Evolutionary conservation across 1,140 invertebrate species (phyloP), one percentile per base, ranked within the genome.

Genomic region (Euura lappo): DNA sequence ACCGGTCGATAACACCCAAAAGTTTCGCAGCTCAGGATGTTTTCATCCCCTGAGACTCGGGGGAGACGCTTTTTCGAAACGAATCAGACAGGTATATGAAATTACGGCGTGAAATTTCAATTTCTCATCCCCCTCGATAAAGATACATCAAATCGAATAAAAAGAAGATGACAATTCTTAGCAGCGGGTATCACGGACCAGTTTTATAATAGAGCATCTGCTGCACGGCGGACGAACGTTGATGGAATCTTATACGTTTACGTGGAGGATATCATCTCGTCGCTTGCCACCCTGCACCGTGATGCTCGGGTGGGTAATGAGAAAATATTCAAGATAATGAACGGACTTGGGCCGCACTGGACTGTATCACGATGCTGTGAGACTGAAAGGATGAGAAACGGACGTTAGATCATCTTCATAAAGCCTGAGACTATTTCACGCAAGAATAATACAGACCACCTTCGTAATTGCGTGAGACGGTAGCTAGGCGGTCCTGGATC

Each of bases 261-360:
- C 5, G 3, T n/a, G 51, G 51, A 8, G 51, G 28, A 28, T 60
- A 60, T 60, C 8, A 60, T 60, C 51, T 8, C 51, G 51, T 8
- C 10, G 10, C 47, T 51, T 8, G 7, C 51, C 13, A 8, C 3
- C 51, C 51, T 60, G 51, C 51, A 60, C 51, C 51, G 8, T 51
- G 51, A 3, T 60, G 10, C 51, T n/a, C 13, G 51, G 51, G 51
- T n/a, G 13, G 51, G 51, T 60, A 60, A 60, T 60, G 51, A 60
- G 51, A 60, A 60, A 60, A 60, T 60, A 60, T 60, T 60, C 51
- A n/a, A 60, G 51, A n/a, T 60, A 60, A 60, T 60, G 51, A 60
- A 60, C 51, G 51, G 51, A 60, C 51, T 1, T 28, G 28, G 28
- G 28, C 28, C 28, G 28, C 0, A 28, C 28, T 28, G 8, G 51